Conservation (phyloP, 2,113 vertebrate species). For the chimpanzee (Pan troglodytes) region NHGRI_mPanTro3-v2.1_pri NC_072402.2:136018501-136019000, state of each 20-base stretch:
- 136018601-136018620: no score
- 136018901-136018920: neutral
- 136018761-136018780: neutral
- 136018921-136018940: slow-evolving; percentile 1
- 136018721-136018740: neutral
- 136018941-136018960: neutral
- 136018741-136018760: neutral
- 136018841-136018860: neutral
- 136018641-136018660: no score
- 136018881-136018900: neutral
- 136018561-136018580: no score
- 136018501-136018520: no score
- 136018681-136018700: no score
- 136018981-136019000: slow-evolving; percentile 23
- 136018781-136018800: neutral
- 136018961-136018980: slow-evolving; percentile 30
- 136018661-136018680: no score
- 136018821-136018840: neutral
- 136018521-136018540: no score
- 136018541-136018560: no score
- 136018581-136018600: no score
- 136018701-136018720: no score
- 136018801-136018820: neutral
- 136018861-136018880: neutral
- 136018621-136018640: no score